A percentile compares a stretch with the other conserved stretches of the same genome.
Conservation (phyloP, 2,797 vertebrate genomes). For the Phrynocephalus vlangalii region DNA sequence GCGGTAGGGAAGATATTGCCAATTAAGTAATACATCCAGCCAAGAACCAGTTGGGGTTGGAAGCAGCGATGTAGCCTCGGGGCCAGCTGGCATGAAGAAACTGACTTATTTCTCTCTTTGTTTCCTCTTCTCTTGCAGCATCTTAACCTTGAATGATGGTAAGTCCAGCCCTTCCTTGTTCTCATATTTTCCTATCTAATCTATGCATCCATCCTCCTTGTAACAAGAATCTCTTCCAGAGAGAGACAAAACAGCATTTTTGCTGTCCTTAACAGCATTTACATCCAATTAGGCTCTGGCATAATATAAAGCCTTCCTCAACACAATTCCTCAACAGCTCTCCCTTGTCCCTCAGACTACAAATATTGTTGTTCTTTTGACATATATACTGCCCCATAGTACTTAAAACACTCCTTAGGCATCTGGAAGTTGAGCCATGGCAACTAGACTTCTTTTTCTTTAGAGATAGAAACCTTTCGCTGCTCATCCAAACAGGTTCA, state of each 20-base stretch:
- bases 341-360: not conserved
- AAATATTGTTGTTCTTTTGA: not conserved
- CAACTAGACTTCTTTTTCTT: too few relatives aligned
- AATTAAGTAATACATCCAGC: not conserved
- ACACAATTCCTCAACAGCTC: not conserved
- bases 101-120: not conserved
- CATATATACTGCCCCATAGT: too few relatives aligned
- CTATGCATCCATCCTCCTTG: not conserved
- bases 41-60: not conserved
- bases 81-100: not conserved
- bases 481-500: too few relatives aligned
- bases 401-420: too few relatives aligned
- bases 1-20: not conserved
- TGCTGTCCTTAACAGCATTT: not conserved
- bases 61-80: not conserved
- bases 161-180: not conserved
- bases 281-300: not conserved
- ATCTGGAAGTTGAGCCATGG: too few relatives aligned
- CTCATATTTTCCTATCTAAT: not conserved
- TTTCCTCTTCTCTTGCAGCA: constrained; percentile 27
- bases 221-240: not conserved
- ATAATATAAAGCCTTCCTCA: not conserved
- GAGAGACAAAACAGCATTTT: not conserved
- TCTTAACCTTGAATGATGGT: constrained; percentile 35
- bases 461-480: too few relatives aligned